Percentiles rank a stretch among this genome's conserved stretches.
Evolutionary conservation across 2,113 vertebrate genomes (phyloP).

Genomic region (Bagarius yarrelli): DNA sequence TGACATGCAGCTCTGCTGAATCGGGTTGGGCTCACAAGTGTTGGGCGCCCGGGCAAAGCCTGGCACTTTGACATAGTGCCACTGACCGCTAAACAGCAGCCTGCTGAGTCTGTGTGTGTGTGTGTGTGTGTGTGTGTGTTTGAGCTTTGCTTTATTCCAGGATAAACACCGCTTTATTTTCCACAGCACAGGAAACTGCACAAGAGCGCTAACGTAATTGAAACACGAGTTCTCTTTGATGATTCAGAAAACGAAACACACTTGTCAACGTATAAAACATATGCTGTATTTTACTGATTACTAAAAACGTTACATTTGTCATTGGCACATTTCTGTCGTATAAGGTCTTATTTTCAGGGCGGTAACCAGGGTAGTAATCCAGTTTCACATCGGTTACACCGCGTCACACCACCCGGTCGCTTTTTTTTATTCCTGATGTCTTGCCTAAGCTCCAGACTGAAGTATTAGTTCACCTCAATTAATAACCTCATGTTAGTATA

Average conservation of each 20-base stretch:
- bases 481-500: neutral
- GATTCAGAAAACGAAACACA: neutral
- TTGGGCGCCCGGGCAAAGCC: slow-evolving; percentile 20
- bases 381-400: neutral
- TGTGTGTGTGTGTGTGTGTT: slow-evolving; percentile 46
- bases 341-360: neutral
- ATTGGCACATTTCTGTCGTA: neutral
- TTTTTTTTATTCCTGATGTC: neutral
- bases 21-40: neutral
- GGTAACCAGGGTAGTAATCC: too few relatives aligned
- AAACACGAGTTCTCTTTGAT: neutral
- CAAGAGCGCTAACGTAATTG: neutral
- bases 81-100: slow-evolving; percentile 52
- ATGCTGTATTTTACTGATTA: neutral
- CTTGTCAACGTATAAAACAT: neutral
- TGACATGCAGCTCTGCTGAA: slow-evolving; percentile 30
- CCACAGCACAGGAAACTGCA: neutral
- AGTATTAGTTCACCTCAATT: neutral
- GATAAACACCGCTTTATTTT: neutral
- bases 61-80: slow-evolving; percentile 32
- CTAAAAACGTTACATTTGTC: neutral
- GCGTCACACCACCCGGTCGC: neutral
- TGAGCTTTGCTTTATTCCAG: neutral
- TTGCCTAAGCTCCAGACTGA: neutral
- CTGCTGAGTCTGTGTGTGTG: slow-evolving; percentile 29